Evolutionary conservation across 2,113 vertebrate genomes (phyloP), one percentile per base, ranked within the genome.

Genomic region (Scortum barcoo): DNA sequence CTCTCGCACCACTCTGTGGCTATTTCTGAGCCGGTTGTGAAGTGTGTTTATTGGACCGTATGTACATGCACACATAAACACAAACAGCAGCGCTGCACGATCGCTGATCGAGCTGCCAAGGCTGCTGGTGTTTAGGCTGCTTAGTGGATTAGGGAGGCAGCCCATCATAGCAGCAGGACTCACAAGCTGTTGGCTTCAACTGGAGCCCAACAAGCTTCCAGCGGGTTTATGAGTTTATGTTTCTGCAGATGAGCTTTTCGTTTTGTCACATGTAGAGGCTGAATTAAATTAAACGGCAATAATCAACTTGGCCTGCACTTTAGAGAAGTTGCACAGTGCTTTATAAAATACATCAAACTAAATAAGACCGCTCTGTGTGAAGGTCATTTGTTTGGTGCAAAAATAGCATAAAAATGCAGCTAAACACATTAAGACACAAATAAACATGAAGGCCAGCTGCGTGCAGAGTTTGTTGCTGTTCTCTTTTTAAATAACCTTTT

Each of bases 21-120:
- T 88, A 91, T 90, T 90, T 89, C 63, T 16, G 40, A 80, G 78
- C 9, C 76, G n/a, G 81, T 68, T 80, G 86, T 90, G 66, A 67
- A 86, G 80, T 76, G 77, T 57, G 69, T 54, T 36, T 70, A 30
- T 80, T 50, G 22, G 53, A 16, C 36, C 30, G 4, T n/a, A 61
- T 36, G 54, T 54, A 36, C 14, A 30, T 36, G 36, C 48, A 87
- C 26, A 22, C 13, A 67, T n/a, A 38, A 36, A 76, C 63, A 5
- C 8, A 60, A 12, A 33, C 51, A 38, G 53, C 50, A 38, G 40
- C 40, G 9, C 61, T 57, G 71, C 56, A 66, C 38, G 65, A 80
- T 46, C 48, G 83, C 80, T 20, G 85, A 30, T 61, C 54, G 33
- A 80, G 80, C 77, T 84, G 79, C 80, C 84, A 86, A 70, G 60